phyloP scores from a whole-genome alignment of 1,140 invertebrate genomes.

The Saccostrea cuccullata region DNA sequence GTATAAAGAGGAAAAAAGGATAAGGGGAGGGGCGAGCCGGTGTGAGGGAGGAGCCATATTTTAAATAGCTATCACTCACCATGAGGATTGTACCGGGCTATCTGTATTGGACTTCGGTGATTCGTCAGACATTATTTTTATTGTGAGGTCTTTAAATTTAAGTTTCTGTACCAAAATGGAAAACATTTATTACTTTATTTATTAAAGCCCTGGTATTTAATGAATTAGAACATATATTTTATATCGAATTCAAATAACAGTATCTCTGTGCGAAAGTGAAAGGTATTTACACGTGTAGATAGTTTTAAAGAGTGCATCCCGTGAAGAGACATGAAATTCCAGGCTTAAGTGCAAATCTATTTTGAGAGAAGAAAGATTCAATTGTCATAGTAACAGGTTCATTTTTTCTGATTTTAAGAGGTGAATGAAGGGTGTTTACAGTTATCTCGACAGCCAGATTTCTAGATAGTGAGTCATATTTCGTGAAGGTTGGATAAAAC shows the following conservation, averaged over 20 bases:
- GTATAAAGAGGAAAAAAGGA: background rate
- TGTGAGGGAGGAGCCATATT: background rate
- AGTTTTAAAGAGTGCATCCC: background rate
- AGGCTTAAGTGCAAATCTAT: constrained; percentile 9
- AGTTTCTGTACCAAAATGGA: constrained; percentile 25
- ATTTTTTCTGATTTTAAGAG: constrained; percentile 16
- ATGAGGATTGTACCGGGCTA: constrained; percentile 14
- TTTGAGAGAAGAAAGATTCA: constrained; percentile 32
- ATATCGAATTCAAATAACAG: background rate
- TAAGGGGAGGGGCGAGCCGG: background rate
- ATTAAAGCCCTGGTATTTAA: background rate
- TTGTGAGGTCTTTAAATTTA: constrained; percentile 3
- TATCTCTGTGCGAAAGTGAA: background rate
- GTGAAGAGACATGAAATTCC: background rate
- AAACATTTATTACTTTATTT: constrained; percentile 1
- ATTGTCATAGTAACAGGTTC: constrained; percentile 33
- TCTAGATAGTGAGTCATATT: constrained; percentile 30
- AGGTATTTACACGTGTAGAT: background rate
- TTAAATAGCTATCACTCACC: background rate
- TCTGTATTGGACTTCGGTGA: background rate
- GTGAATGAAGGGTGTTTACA: background rate
- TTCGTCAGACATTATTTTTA: constrained; percentile 22
- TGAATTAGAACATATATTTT: background rate
- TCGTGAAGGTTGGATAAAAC: constrained; percentile 26
- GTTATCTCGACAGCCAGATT: constrained; percentile 15